phyloP scores from a whole-genome alignment of 2,888 invertebrate genomes.

The Drosophila demipolita region DNA sequence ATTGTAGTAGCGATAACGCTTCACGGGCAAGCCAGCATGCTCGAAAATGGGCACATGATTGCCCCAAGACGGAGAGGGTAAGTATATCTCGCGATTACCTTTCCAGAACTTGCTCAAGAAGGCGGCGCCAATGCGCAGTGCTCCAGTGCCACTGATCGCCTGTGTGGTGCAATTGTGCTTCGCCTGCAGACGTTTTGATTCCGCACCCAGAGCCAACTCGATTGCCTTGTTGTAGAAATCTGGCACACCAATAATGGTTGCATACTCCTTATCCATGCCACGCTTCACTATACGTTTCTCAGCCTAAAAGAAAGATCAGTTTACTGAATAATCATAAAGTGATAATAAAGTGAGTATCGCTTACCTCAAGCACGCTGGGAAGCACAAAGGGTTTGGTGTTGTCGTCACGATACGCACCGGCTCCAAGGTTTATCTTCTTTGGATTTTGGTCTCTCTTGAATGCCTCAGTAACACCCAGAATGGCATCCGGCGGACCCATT shows the following conservation, averaged over 20 bases:
- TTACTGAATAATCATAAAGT: not conserved
- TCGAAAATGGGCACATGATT: conserved; percentile 98
- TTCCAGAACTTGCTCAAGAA: conserved; percentile 93
- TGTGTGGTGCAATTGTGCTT: conserved; percentile 91
- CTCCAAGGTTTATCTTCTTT: conserved; percentile 98
- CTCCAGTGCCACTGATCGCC: conserved; percentile 98
- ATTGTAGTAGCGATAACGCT: conserved; percentile 97
- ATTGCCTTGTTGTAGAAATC: conserved; percentile 94
- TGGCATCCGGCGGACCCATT: conserved; percentile 99
- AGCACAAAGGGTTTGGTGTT: conserved; percentile 98
- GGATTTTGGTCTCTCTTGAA: conserved; percentile 95
- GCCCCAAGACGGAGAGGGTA: conserved; percentile 98
- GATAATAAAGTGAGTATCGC: not conserved
- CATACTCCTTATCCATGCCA: conserved; percentile 96
- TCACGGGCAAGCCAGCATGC: conserved; percentile 92
- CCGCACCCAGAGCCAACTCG: conserved; percentile 94
- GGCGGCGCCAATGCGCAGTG: conserved; percentile 95
- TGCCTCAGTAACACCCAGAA: conserved; percentile 98
- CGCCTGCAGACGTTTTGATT: conserved; percentile 88
- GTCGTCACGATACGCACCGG: conserved; percentile 98
- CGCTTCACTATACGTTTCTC: conserved; percentile 90
- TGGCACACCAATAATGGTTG: conserved; percentile 94
- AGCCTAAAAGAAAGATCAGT: conserved; percentile 87
- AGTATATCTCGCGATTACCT: conserved; percentile 92
- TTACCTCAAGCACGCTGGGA: conserved; percentile 92